phyloP scores from a whole-genome alignment of 2,113 vertebrate species.

The Vireo altiloquus region DNA sequence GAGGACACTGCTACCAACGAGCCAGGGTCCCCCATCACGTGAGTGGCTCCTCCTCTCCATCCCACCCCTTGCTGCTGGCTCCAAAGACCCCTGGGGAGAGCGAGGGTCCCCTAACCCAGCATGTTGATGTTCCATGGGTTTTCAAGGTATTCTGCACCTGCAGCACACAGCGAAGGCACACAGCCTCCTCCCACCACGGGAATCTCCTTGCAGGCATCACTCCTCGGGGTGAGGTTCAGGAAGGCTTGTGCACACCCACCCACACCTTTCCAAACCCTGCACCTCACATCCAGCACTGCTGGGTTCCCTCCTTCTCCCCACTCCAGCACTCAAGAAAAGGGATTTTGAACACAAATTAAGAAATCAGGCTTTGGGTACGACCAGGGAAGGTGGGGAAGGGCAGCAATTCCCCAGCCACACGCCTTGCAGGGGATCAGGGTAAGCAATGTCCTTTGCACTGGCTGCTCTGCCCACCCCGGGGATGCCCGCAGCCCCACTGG shows the following conservation, averaged over 20 bases:
- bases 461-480: accelerated
- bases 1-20: accelerated
- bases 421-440: accelerated
- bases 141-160: neutral
- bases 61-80: neutral
- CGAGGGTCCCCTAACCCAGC: accelerated
- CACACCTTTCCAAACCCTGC: neutral
- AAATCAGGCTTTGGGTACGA: neutral
- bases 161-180: accelerated
- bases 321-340: neutral
- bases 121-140: neutral
- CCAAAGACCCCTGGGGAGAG: neutral
- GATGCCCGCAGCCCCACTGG: accelerated
- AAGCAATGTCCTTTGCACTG: neutral
- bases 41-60: neutral
- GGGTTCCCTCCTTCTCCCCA: neutral
- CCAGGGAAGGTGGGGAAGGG: neutral
- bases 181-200: accelerated
- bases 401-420: neutral
- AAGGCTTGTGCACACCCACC: neutral
- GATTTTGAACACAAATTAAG: neutral
- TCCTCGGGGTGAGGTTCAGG: accelerated
- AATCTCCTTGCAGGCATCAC: neutral
- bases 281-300: neutral
- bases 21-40: accelerated